Conservation (phyloP, 1,140 invertebrate species). For the Sarcophaga peregrina region DNA sequence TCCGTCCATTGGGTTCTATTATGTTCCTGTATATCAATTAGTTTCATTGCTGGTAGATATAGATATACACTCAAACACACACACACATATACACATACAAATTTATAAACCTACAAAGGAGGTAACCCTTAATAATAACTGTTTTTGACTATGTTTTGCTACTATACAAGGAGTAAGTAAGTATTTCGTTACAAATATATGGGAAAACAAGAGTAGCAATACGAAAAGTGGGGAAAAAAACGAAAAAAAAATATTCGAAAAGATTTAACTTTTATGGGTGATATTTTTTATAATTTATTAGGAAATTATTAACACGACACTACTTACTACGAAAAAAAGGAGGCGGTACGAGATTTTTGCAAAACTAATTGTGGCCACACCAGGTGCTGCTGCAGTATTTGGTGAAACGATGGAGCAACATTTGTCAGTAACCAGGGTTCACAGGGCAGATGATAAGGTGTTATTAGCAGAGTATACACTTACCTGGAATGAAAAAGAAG, state of each 20-base stretch:
- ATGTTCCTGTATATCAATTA: not conserved
- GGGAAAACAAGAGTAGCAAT: too few species aligned
- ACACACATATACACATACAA: not conserved
- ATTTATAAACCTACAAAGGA: not conserved
- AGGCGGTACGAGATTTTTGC: too few species aligned
- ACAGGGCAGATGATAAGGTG: not conserved
- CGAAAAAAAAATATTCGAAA: not conserved
- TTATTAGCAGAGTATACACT: slow-evolving; percentile 13
- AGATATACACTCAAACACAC: too few species aligned
- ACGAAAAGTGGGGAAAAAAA: too few species aligned
- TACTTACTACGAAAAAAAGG: too few species aligned
- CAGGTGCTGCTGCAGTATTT: slow-evolving; percentile 8
- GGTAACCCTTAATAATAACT: too few species aligned
- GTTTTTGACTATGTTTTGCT: too few species aligned
- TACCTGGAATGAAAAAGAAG: slow-evolving; percentile 24
- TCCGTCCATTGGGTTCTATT: not conserved
- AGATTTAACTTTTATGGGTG: slow-evolving; percentile 31
- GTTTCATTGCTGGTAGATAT: not conserved
- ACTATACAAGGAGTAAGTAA: too few species aligned
- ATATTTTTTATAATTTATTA: slow-evolving; percentile 40
- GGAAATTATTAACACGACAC: slow-evolving; percentile 12
- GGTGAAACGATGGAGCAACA: not conserved
- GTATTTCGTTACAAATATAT: too few species aligned
- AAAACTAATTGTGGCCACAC: slow-evolving; percentile 30
- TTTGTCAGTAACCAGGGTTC: not conserved